Percentiles rank a stretch among this genome's conserved stretches.
Conservation (phyloP, 2,113 vertebrate genomes). For the Leiothrix lutea region DNA sequence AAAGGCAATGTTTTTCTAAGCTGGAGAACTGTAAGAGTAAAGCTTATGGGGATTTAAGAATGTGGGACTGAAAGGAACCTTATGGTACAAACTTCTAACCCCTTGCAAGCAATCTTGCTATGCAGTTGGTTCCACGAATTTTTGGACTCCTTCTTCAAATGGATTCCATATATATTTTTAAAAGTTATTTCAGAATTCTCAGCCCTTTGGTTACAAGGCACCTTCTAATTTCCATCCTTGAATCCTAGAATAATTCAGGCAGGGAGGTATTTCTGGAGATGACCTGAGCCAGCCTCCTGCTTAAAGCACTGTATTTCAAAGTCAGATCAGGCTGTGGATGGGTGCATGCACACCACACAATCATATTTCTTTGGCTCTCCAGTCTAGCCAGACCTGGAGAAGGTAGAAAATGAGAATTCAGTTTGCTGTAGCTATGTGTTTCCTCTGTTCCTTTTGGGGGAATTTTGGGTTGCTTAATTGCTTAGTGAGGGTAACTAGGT, state of each 20-base stretch:
- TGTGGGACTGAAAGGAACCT: neutral
- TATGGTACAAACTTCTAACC: neutral
- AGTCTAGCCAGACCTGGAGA: neutral
- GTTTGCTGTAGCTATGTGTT: neutral
- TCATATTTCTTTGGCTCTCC: neutral
- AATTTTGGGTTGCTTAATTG: neutral
- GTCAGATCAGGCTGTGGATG: neutral
- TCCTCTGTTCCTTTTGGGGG: neutral
- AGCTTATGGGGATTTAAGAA: neutral
- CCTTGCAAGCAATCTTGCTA: neutral
- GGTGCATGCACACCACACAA: neutral
- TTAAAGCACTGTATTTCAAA: neutral
- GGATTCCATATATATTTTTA: fast-evolving
- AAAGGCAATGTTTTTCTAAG: neutral
- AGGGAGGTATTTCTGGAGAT: neutral
- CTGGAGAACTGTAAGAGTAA: neutral
- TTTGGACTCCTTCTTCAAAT: neutral
- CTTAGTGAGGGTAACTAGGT: neutral
- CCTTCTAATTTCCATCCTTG: neutral
- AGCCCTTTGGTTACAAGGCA: neutral
- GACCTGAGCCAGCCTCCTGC: neutral
- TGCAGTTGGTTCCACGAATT: neutral
- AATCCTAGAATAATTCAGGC: neutral
- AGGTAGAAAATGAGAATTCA: neutral
- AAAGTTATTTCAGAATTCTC: neutral